Base-by-base conservation (phyloP, 1,140 invertebrate genomes). In the Lerema accius region DNA sequence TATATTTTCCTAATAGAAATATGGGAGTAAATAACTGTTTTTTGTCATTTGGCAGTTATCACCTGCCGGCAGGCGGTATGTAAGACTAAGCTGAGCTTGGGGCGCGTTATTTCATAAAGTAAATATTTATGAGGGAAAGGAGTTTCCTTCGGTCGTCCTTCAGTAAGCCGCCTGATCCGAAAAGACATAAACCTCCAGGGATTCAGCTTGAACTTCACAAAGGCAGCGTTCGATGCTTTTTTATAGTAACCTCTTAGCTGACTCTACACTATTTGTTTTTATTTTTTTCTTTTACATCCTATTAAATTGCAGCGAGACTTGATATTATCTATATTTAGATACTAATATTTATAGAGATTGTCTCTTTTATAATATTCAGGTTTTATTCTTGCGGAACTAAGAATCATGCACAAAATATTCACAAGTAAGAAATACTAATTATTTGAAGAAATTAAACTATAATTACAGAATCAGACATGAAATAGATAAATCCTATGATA, bases 81-180 rank as follows among this genome's bases (percentile, higher is more conserved):
- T 85, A 73, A 78, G 76, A 81, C 78, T 86, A 73, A 87, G 84
- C 77, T 69, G 68, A 80, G 78, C 80, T 74, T 61, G 62, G 72
- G 73, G 79, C 79, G 74, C 71, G 83, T 90, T 90, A 90, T 90
- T 88, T 90, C 84, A 90, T 90, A 87, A 87, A 86, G 87, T 90
- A 90, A 90, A 90, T 90, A 90, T 90, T 90, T 90, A 90, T 90
- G 85, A 90, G 79, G 73, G 76, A 84, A 84, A 85, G 76, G 83
- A 83, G 81, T 82, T 87, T 82, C 75, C 69, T 71, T 73, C 71
- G 65, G 71, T 71, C 82, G 77, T 84, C 73, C 80, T 80, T 68
- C 72, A 50, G 80, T 86, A 88, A 88, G 84, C 85, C 84, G 76
- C 72, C 71, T 86, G 86, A 89, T 89, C 85, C 86, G 80, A 88